Conservation (phyloP, 2,113 vertebrate species). For the Pterophyllum scalare region DNA sequence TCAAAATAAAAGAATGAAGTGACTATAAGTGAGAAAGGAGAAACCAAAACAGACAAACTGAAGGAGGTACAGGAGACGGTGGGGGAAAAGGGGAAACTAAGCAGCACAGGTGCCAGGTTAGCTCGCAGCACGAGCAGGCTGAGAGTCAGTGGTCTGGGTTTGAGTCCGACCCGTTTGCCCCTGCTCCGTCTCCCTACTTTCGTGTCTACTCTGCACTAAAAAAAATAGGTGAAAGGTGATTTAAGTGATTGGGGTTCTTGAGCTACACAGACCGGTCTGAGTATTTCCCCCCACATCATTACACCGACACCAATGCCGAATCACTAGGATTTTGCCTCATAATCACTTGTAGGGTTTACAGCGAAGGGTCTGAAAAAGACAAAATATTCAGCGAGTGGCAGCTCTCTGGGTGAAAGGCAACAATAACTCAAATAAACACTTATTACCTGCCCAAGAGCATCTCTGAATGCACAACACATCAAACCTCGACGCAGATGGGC, state of each 20-base stretch:
- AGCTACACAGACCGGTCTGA: not conserved
- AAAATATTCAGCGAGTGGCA: not conserved
- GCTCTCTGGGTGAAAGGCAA: not conserved
- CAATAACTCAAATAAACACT: not conserved
- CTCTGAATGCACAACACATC: too few species aligned
- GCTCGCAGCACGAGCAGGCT: too few species aligned
- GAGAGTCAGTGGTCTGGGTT: too few species aligned
- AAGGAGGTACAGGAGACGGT: not conserved
- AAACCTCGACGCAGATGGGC: too few species aligned
- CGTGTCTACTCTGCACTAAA: too few species aligned
- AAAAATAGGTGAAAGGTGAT: not conserved
- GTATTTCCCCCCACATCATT: too few species aligned
- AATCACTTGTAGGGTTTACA: not conserved
- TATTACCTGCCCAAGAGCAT: not conserved
- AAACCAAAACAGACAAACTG: not conserved
- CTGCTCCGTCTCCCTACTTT: too few species aligned
- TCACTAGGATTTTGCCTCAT: not conserved
- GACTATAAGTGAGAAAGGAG: not conserved
- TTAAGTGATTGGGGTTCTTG: not conserved
- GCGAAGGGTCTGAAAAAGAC: not conserved
- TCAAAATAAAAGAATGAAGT: not conserved
- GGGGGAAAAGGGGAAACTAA: not conserved
- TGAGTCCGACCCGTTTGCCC: too few species aligned
- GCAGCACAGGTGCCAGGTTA: too few species aligned
- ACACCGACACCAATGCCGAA: accelerated